A percentile compares a stretch with the other conserved stretches of the same genome.
Evolutionary conservation across 2,888 invertebrate genomes (phyloP).

Genomic region (Stenodema calcarata): DNA sequence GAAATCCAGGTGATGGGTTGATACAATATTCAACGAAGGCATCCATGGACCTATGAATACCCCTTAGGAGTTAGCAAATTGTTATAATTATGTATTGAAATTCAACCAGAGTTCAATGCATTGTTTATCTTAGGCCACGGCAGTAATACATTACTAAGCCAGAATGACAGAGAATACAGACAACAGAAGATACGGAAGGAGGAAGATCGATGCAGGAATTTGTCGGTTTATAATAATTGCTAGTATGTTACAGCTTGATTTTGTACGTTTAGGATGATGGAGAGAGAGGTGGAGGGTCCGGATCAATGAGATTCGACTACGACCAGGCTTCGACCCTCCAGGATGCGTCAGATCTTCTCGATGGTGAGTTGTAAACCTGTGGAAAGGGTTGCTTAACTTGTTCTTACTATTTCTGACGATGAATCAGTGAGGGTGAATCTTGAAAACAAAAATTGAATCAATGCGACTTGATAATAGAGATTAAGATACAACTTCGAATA

Average conservation of each 20-base stretch:
- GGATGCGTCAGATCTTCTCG: conserved; percentile 50
- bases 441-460: background rate
- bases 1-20: too few relatives aligned
- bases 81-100: too few relatives aligned
- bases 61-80: too few relatives aligned
- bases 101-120: too few relatives aligned
- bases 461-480: too few relatives aligned
- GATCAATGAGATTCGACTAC: conserved; percentile 49
- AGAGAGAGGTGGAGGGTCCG: conserved; percentile 47
- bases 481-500: too few relatives aligned
- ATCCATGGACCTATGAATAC: too few relatives aligned
- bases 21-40: too few relatives aligned
- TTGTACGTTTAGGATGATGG: conserved; percentile 49
- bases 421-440: background rate
- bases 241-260: background rate
- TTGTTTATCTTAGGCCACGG: too few relatives aligned
- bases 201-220: background rate
- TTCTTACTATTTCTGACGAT: background rate
- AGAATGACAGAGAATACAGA: too few relatives aligned
- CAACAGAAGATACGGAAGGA: too few relatives aligned
- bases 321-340: conserved; percentile 51
- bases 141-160: too few relatives aligned
- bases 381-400: conserved; percentile 13
- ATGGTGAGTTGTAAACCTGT: conserved; percentile 49
- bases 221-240: background rate